phyloP scores from a whole-genome alignment of 35 echinoderm and acorn worm genomes.

The Apostichopus parvimensis region DNA sequence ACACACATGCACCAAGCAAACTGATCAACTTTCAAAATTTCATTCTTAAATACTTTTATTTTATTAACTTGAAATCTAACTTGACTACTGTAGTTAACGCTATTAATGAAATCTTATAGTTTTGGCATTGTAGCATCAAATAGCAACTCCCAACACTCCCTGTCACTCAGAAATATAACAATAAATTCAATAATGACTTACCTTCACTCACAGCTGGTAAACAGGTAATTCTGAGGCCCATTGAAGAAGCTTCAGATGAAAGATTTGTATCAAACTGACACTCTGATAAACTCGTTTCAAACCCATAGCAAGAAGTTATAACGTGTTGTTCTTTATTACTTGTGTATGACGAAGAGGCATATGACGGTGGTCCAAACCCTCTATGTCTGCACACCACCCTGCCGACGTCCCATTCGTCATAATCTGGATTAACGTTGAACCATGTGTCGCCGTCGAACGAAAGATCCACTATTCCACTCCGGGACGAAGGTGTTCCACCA shows the following conservation, averaged over 20 bases:
- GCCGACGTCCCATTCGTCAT: background rate
- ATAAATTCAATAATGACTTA: background rate
- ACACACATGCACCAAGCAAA: too few species aligned
- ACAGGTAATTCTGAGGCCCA: background rate
- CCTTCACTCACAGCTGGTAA: background rate
- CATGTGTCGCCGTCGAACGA: background rate
- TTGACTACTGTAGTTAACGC: too few species aligned
- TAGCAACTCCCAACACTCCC: too few species aligned
- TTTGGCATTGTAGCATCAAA: too few species aligned
- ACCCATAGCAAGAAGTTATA: background rate
- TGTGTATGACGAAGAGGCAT: background rate
- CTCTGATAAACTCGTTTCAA: background rate
- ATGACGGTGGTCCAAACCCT: constrained; percentile 7
- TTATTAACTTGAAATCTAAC: too few species aligned
- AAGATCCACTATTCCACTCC: background rate
- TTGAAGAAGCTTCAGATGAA: background rate
- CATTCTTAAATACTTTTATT: too few species aligned
- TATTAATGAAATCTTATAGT: too few species aligned
- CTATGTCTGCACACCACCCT: background rate
- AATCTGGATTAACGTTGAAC: too few species aligned
- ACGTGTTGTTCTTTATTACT: background rate
- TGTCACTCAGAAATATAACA: background rate
- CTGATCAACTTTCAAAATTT: too few species aligned
- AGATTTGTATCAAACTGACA: background rate
- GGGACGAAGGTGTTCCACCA: background rate